These are phyloP conservation scores for Pocillopora damicornis DNA, from an alignment of 64 coral and sea anemone genomes.

Conservation along the genomic window DNA sequence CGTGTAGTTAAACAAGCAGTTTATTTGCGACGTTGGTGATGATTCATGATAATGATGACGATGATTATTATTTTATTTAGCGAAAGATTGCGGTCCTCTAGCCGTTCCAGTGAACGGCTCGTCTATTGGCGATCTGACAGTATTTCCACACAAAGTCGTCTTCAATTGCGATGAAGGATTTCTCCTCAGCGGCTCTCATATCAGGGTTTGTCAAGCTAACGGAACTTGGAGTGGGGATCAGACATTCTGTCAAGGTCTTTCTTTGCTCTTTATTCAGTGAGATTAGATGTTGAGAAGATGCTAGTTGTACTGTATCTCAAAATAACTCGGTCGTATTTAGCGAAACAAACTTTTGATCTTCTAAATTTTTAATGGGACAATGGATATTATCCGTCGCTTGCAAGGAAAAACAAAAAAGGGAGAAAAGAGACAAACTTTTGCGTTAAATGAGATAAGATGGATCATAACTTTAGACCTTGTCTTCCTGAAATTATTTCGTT, in stretches of 20 bases:
- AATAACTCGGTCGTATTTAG: too few species aligned
- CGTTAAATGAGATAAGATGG: too few species aligned
- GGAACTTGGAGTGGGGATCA: constrained; percentile 57
- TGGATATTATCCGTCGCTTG: too few species aligned
- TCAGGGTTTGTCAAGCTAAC: constrained; percentile 34
- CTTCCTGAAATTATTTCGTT: too few species aligned
- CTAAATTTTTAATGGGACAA: too few species aligned
- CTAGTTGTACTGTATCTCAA: not conserved
- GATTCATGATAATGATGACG: too few species aligned
- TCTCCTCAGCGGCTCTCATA: constrained; percentile 20
- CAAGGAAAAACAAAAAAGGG: too few species aligned
- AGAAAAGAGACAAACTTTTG: too few species aligned
- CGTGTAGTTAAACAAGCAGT: too few species aligned
- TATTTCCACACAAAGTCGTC: constrained; percentile 30
- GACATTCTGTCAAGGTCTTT: constrained; percentile 30
- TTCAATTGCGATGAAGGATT: constrained; percentile 64
- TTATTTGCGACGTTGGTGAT: too few species aligned
- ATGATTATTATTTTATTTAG: not conserved
- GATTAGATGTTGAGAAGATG: not conserved
- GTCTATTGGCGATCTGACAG: constrained; percentile 31
- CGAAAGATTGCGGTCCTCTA: not conserved
- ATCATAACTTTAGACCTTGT: too few species aligned
- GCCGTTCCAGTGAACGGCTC: constrained; percentile 2
- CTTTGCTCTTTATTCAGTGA: not conserved
- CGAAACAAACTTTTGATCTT: too few species aligned